A percentile compares a stretch with the other conserved stretches of the same genome.
phyloP scores from a whole-genome alignment of 1,140 invertebrate genomes.

The Musca domestica region DNA sequence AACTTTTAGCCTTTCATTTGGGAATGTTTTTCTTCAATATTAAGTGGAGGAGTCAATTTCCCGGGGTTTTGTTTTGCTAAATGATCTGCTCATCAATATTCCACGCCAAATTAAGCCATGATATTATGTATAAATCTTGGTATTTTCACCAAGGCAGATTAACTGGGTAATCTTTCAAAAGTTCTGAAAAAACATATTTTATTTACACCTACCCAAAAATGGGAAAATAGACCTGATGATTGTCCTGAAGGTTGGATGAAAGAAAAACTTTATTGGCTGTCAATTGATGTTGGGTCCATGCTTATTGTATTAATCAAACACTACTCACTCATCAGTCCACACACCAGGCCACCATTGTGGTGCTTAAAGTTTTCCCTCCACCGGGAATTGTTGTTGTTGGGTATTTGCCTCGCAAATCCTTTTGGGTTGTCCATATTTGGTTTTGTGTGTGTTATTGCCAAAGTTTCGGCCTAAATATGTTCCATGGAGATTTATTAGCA shows the following conservation, averaged over 20 bases:
- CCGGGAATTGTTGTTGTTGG: not conserved
- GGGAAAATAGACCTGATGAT: no score
- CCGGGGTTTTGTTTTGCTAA: not conserved
- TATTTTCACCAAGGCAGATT: not conserved
- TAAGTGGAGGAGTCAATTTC: not conserved
- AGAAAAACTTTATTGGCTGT: conserved; percentile 7
- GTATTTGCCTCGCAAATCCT: not conserved
- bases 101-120: no score
- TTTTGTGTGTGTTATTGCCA: conserved; percentile 34
- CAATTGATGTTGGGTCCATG: conserved; percentile 1
- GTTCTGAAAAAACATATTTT: not conserved
- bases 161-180: conserved; percentile 2
- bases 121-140: no score
- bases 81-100: not conserved
- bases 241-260: not conserved
- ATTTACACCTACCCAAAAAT: no score
- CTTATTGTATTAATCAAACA: conserved; percentile 15
- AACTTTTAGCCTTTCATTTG: no score
- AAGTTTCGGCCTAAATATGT: conserved; percentile 30
- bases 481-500: conserved; percentile 50
- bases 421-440: no score
- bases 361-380: not conserved
- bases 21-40: no score
- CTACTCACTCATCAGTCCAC: not conserved
- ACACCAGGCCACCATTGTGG: no score